phyloP scores from a whole-genome alignment of 2,888 invertebrate species.

The Synergus laeviventris region DNA sequence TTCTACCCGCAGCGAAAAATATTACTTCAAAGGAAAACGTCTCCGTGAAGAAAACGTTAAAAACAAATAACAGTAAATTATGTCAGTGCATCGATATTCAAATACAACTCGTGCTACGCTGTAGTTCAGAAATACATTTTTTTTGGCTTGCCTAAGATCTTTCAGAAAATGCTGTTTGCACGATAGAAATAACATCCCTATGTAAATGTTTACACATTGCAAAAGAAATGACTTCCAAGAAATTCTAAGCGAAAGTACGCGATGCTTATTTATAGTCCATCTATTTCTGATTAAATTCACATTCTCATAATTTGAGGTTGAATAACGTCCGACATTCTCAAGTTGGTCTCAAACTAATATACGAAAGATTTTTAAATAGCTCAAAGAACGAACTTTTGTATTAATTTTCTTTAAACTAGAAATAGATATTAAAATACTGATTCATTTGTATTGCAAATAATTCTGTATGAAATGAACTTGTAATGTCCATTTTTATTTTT shows the following conservation, averaged over 20 bases:
- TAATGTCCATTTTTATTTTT: too few relatives aligned
- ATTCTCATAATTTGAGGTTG: neutral
- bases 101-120: neutral
- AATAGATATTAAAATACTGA: too few relatives aligned
- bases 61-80: too few relatives aligned
- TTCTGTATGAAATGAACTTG: too few relatives aligned
- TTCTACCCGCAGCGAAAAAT: too few relatives aligned
- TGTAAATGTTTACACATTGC: slow-evolving; percentile 3
- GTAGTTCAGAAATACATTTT: neutral
- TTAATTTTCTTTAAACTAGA: too few relatives aligned
- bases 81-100: neutral
- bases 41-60: too few relatives aligned
- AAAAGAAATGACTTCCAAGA: neutral
- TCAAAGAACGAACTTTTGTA: too few relatives aligned
- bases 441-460: too few relatives aligned
- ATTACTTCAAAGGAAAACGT: too few relatives aligned
- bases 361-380: neutral
- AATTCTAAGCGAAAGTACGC: neutral
- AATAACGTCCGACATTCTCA: neutral
- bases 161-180: neutral
- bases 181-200: slow-evolving; percentile 1
- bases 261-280: neutral
- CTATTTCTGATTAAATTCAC: slow-evolving; percentile 9
- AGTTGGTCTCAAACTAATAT: neutral
- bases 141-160: neutral